Base-by-base conservation (phyloP, 2,888 invertebrate species). In the Tillus elongatus region DNA sequence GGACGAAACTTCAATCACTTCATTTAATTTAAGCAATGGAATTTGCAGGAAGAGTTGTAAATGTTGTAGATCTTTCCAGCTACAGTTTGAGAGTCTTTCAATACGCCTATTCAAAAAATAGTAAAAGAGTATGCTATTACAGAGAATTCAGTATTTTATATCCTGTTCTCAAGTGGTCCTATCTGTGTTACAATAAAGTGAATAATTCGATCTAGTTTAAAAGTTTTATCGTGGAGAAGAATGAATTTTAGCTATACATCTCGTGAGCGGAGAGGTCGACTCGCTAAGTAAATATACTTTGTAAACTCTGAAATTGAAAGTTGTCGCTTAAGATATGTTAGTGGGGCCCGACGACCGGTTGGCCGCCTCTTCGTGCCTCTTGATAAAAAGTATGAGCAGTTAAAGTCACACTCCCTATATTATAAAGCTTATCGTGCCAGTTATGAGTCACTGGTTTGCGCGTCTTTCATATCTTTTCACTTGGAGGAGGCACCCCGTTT, bases 261-360 rank as follows among this genome's bases (percentile, higher is more conserved):
- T 19, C 24, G 24, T 19, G 24, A n/a, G n/a, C 24, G 24, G n/a
- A n/a, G n/a, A n/a, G n/a, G n/a, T n/a, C n/a, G n/a, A n/a, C n/a
- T n/a, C 47, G 50, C 54, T 53, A 53, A 57, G 58, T 59, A 60
- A 61, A 62, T 60, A 60, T 60, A 60, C 59, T 58, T 60, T 60
- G 57, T 55, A 59, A 58, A 61, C 57, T 59, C 57, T 59, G 56
- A 60, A 61, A 61, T 60, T 60, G 60, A 59, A 60, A 61, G 61
- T 59, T 57, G 58, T 58, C 58, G 56, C 52, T 56, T 45, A 57
- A 57, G 53, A 50, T 54, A 57, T 56, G 54, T 56, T 59, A 54
- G 54, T 53, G 49, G 46, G 53, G 51, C 50, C 45, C 41, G 38
- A 37, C 39, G 43, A 40, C 37, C 24, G 24, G 24, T 19, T n/a